phyloP scores from a whole-genome alignment of 2,113 vertebrate genomes.

The Sturnira hondurensis region DNA sequence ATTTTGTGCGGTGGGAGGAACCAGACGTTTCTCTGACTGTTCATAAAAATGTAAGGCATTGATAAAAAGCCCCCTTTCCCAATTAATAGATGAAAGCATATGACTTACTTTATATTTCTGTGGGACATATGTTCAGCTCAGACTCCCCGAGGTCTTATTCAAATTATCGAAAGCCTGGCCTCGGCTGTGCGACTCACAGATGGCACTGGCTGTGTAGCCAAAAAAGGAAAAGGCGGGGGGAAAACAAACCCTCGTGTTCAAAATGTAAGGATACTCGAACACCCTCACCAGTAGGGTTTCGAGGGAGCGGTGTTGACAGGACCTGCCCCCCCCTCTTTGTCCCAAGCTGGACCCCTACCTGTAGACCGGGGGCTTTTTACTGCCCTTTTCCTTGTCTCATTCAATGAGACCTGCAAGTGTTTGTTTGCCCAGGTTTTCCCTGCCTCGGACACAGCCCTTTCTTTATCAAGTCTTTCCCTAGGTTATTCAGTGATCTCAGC shows the following conservation, averaged over 20 bases:
- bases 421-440: neutral
- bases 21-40: neutral
- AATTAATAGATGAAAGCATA: slow-evolving; percentile 58
- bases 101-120: slow-evolving; percentile 57
- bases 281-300: neutral
- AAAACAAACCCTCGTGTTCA: neutral
- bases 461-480: neutral
- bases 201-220: slow-evolving; percentile 49
- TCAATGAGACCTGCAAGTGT: neutral
- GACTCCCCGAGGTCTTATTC: slow-evolving; percentile 63
- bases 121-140: slow-evolving; percentile 62
- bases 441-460: neutral
- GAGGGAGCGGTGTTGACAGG: neutral
- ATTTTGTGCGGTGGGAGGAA: neutral
- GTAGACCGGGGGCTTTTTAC: fast-evolving
- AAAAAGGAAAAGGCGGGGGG: neutral
- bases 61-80: slow-evolving; percentile 25
- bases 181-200: slow-evolving; percentile 50
- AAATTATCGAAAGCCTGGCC: slow-evolving; percentile 58
- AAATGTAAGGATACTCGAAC: neutral
- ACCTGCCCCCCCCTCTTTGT: neutral
- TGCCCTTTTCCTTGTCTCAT: neutral
- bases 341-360: neutral
- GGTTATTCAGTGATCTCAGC: neutral
- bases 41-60: neutral